Percentiles rank a stretch among this genome's conserved stretches.
phyloP scores from a whole-genome alignment of 2,797 vertebrate species.

The Spinus olivaceus region DNA sequence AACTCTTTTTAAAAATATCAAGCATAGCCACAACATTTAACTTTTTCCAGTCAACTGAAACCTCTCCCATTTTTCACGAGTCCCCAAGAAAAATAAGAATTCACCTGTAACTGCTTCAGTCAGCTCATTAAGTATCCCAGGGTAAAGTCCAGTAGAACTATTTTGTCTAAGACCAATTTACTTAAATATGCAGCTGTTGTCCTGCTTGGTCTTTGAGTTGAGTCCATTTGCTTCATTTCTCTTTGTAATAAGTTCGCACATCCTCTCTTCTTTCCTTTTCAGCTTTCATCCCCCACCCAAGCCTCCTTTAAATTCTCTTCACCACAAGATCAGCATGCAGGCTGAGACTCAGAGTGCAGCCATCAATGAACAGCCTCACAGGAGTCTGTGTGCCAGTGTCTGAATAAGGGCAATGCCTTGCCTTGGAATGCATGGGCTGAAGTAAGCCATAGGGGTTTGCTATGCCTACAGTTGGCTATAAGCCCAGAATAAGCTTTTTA shows the following conservation, averaged over 20 bases:
- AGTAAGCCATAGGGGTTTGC: neutral
- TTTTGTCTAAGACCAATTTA: neutral
- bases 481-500: conserved; percentile 32
- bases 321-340: neutral
- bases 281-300: neutral
- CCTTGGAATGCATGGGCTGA: conserved; percentile 33
- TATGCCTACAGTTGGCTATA: conserved; percentile 27
- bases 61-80: neutral
- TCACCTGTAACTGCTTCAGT: neutral
- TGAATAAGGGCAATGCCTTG: neutral
- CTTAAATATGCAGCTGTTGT: neutral
- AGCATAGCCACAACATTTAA: neutral
- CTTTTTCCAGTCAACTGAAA: neutral
- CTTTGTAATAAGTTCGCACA: neutral
- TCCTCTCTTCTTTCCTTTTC: neutral
- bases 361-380: neutral
- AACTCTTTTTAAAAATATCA: neutral
- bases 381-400: conserved; percentile 7
- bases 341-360: neutral
- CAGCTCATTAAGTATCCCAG: neutral
- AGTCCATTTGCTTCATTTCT: neutral
- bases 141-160: neutral
- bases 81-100: neutral
- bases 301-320: neutral
- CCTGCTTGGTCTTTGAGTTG: neutral